Evolutionary conservation across 2,113 vertebrate species (phyloP), one percentile per base, ranked within the genome.

Genomic region (Myiopsitta monachus): DNA sequence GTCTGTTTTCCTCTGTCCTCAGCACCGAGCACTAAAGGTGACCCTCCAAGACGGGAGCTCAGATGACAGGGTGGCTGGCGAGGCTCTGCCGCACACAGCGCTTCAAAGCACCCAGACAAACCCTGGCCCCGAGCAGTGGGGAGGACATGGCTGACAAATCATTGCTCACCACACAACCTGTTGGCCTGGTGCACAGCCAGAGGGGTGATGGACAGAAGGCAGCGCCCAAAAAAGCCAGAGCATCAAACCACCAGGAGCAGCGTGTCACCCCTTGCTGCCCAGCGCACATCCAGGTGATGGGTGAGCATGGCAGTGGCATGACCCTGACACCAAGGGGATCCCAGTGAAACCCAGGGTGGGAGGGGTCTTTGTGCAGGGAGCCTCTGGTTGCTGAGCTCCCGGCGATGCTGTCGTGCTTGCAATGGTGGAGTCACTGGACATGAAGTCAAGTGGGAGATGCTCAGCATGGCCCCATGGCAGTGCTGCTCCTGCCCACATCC

Each of bases 401-500:
- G 66, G 27, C 0, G 1, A 66, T 52, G 28, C 52, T 49, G 28
- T 51, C 41, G 46, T 82, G n/a, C 38, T 77, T 0, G 0, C 1
- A 4, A 21, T 0, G 1, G 16, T 44, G 47, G 57, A 80, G 36
- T 10, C 1, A 0, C 68, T 28, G 12, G n/a, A 54, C 55, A 26
- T 0, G 1, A 88, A 11, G 59, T 49, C 62, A 69, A 70, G 28
- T 7, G 24, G 46, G 38, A 83, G 15, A 70, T 21, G 23, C 19
- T 39, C 14, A 16, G 46, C 46, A 46, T 4, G 4, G 23, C 18
- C 74, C 23, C 3, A 0, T 14, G 7, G n/a, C 18, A 85, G 23
- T 7, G 13, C 67, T 87, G 24, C 28, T 31, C 39, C 54, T 77
- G 15, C 30, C 22, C 28, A 1, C 59, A 31, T 54, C 38, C 76